Evolutionary conservation across 2,888 invertebrate species (phyloP).

Genomic region (Oxyscelio sp.): DNA sequence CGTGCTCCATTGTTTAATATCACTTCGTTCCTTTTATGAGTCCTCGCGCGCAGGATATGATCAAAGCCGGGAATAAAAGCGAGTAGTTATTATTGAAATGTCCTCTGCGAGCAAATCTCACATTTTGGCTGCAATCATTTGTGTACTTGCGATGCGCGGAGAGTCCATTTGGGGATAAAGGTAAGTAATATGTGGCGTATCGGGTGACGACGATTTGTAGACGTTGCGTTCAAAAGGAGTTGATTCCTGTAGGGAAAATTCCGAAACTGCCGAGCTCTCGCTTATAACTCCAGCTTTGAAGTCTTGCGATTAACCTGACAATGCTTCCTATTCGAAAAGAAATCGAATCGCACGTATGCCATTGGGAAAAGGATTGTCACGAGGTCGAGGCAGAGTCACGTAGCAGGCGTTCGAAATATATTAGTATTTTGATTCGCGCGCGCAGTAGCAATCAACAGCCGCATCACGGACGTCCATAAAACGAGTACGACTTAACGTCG

Average conservation of each 20-base stretch:
- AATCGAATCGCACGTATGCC: slow-evolving; percentile 52
- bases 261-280: slow-evolving; percentile 45
- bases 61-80: slow-evolving; percentile 47
- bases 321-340: slow-evolving; percentile 61
- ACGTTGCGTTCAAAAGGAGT: slow-evolving; percentile 46
- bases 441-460: slow-evolving; percentile 79
- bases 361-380: slow-evolving; percentile 44
- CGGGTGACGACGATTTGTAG: slow-evolving; percentile 58
- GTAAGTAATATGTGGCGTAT: slow-evolving; percentile 51
- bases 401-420: slow-evolving; percentile 37
- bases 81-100: slow-evolving; percentile 40
- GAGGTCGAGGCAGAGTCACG: background rate
- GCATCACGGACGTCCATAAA: slow-evolving; percentile 79
- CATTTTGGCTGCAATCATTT: slow-evolving; percentile 16
- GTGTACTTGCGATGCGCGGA: slow-evolving; percentile 19
- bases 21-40: slow-evolving; percentile 54
- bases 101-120: background rate
- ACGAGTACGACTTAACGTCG: slow-evolving; percentile 80
- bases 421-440: slow-evolving; percentile 51
- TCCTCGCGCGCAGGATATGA: slow-evolving; percentile 50
- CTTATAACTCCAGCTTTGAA: slow-evolving; percentile 44
- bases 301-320: slow-evolving; percentile 59
- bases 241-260: slow-evolving; percentile 62
- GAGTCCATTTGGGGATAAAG: slow-evolving; percentile 31
- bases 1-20: slow-evolving; percentile 57